Base-by-base conservation (phyloP, 2,797 vertebrate genomes). In the Muscicapa striata region DNA sequence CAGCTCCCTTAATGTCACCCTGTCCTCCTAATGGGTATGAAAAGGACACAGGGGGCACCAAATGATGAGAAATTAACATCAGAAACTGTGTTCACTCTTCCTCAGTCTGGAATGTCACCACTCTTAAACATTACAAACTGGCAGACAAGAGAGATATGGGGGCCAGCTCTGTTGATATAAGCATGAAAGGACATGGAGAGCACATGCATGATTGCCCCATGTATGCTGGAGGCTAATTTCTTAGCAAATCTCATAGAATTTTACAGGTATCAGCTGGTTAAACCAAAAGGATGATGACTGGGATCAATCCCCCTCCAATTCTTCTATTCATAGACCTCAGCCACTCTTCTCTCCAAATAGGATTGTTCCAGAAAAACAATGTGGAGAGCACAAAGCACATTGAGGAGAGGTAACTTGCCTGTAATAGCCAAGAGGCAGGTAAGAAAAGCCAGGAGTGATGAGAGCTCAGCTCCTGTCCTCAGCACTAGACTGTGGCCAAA, bases 51-150 rank as follows among this genome's bases (percentile, higher is more conserved):
- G 20, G 63, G 59, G 87, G 67, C 67, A 94, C 38, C n/a, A 90
- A 90, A 91, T 45, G 45, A 82, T 84, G 93, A 86, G 74, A 89
- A 89, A 93, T 81, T 96, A 95, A 84, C 74, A 86, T 89, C 51
- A 84, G 85, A 77, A 67, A 55, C 49, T 61, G 38, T 21, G 54
- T 73, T 94, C 91, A 82, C 64, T 70, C 67, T 84, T 91, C 41
- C 38, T 67, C 49, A 18, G 49, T 77, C 55, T 93, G 70, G 74
- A 87, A 82, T 36, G 26, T 70, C 57, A 68, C 70, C 16, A 4
- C 15, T 84, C 27, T 63, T 82, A 73, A 87, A n/a, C 49, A 66
- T 54, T 69, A 57, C 51, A 75, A 40, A 73, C 76, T 78, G 84
- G 59, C 76, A 92, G 57, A 59, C 36, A 70, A 88, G 48, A 54